Conservation (phyloP, 2,797 vertebrate genomes). For the Neosalanx taihuensis region DNA sequence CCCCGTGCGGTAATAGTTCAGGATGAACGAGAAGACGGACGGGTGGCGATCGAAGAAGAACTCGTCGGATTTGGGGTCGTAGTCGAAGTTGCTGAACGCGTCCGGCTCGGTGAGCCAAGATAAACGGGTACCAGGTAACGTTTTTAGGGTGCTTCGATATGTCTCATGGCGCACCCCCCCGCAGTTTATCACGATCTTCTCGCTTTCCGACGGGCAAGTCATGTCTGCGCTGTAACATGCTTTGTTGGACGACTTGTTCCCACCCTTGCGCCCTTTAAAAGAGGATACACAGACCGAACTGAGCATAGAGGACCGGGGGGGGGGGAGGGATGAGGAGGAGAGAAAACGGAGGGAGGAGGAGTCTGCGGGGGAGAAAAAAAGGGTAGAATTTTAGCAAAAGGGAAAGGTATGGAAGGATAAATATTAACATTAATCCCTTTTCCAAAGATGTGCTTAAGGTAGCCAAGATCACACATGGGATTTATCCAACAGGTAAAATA, state of each 20-base stretch:
- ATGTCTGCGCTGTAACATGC: conserved; percentile 93
- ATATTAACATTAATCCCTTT: conserved; percentile 45
- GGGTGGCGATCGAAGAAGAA: conserved; percentile 95
- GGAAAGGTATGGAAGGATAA: conserved; percentile 46
- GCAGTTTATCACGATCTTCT: conserved; percentile 96
- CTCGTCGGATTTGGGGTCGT: conserved; percentile 87
- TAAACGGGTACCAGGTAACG: conserved; percentile 87
- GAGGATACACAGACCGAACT: conserved; percentile 96
- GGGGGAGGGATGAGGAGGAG: conserved; percentile 62
- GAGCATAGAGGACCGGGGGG: conserved; percentile 81
- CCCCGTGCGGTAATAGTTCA: conserved; percentile 93
- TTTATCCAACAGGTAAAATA: too few species aligned
- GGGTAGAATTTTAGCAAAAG: conserved; percentile 60
- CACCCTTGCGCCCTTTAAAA: conserved; percentile 93
- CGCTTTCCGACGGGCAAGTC: conserved; percentile 92
- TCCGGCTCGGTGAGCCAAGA: conserved; percentile 90
- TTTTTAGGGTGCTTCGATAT: conserved; percentile 91
- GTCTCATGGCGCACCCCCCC: conserved; percentile 93
- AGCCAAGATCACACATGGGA: too few species aligned
- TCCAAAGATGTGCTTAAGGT: background rate
- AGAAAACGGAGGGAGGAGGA: conserved; percentile 66
- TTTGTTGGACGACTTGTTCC: conserved; percentile 89
- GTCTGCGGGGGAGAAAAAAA: conserved; percentile 61
- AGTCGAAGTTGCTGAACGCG: conserved; percentile 90
- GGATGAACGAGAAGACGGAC: conserved; percentile 88